Evolutionary conservation across 2,797 vertebrate species (phyloP), one percentile per base, ranked within the genome.

Genomic region (Hylomyscus alleni): DNA sequence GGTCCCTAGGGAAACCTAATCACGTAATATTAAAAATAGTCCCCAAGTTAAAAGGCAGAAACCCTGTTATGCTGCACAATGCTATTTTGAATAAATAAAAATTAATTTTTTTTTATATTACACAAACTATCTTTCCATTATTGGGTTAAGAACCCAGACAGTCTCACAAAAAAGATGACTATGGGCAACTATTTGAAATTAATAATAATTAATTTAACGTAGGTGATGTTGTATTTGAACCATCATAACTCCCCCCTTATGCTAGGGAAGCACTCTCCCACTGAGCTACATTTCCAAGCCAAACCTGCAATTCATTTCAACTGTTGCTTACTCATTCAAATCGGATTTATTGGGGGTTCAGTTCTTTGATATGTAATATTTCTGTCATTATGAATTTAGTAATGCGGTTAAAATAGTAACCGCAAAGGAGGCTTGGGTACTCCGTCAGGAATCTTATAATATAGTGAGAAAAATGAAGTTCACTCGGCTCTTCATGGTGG

Each of bases 21-120:
- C 34, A 58, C 24, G 37, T 90, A 87, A 83, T 84, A 52, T 90
- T 95, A 94, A 95, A 73, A 90, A 91, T 44, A 77, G 78, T 89
- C 96, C 31, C 52, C 90, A 92, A 95, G 60, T 97, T 96, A 92
- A 94, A 96, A 96, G 85, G 86, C 20, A 93, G 83, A 96, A 94
- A 95, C 20, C 22, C 96, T 77, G 37, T 80, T 86, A 56, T 81
- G 37, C 13, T 80, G 58, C 67, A 54, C 26, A 47, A 12, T 72
- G 17, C 11, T 93, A 77, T 78, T 96, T 93, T 91, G 62, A 87
- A 88, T 75, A 96, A 97, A 75, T 82, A 37, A 89, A 91, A 62
- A 14, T 92, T 58, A 58, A 80, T 22, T 22, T 91, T 60, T n/a
- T 93, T 93, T 90, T 82, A 76, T 40, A 37, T 12, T 9, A 2